Conservation (phyloP, 2,113 vertebrate genomes). For the Trichechus manatus region DNA sequence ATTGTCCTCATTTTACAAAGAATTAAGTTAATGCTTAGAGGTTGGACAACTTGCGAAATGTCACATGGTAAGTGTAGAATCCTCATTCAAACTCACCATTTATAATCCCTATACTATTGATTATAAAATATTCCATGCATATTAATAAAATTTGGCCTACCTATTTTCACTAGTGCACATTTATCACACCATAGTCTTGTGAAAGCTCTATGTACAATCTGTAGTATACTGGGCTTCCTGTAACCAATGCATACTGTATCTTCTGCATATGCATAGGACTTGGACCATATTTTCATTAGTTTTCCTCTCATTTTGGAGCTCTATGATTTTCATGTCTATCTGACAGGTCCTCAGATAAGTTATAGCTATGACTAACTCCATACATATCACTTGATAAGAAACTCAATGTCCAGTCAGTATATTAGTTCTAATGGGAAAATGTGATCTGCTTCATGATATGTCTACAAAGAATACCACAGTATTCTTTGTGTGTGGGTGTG, state of each 20-base stretch:
- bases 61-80: background rate
- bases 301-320: background rate
- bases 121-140: background rate
- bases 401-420: background rate
- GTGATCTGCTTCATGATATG: background rate
- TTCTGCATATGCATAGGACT: background rate
- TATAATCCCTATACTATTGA: background rate
- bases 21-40: background rate
- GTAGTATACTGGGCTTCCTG: background rate
- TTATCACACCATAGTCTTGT: background rate
- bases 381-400: background rate
- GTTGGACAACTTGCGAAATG: background rate
- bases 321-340: background rate
- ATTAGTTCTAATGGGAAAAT: background rate
- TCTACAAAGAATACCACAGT: background rate
- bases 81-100: background rate
- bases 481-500: accelerated
- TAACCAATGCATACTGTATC: background rate
- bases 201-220: background rate
- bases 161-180: background rate
- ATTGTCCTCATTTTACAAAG: background rate
- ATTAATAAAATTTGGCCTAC: background rate
- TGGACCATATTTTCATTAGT: background rate
- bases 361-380: background rate
- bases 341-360: background rate